These are phyloP conservation scores for Drepana falcataria DNA, from an alignment of 2,888 invertebrate genomes.

Conservation along the genomic window DNA sequence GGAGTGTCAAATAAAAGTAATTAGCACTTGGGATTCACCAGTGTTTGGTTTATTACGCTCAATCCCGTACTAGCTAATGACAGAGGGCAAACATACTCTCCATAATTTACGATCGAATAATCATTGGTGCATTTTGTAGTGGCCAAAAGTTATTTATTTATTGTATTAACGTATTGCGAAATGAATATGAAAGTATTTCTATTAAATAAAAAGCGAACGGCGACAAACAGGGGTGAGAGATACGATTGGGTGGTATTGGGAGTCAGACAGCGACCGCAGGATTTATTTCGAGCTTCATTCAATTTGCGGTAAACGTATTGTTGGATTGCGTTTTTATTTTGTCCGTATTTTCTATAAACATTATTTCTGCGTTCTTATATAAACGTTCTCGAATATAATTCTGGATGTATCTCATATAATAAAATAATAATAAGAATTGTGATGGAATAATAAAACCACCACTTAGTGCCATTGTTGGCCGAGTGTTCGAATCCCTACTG, in stretches of 20 bases:
- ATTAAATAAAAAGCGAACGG: slow-evolving; percentile 50
- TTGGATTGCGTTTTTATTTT: slow-evolving; percentile 62
- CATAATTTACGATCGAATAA: slow-evolving; percentile 46
- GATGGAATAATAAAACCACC: too few species aligned
- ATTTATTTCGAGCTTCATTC: slow-evolving; percentile 74
- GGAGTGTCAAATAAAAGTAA: slow-evolving; percentile 67
- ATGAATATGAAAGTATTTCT: slow-evolving; percentile 43
- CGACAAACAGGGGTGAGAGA: slow-evolving; percentile 64
- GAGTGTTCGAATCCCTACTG: too few species aligned
- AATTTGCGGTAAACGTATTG: slow-evolving; percentile 74
- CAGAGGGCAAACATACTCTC: slow-evolving; percentile 48
- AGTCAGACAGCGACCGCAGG: slow-evolving; percentile 69
- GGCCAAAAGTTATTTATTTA: slow-evolving; percentile 9
- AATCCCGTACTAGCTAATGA: slow-evolving; percentile 53
- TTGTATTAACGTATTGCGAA: not conserved
- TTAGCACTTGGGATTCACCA: slow-evolving; percentile 73
- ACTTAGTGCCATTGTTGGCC: too few species aligned
- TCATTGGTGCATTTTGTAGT: slow-evolving; percentile 25
- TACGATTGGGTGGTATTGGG: slow-evolving; percentile 58
- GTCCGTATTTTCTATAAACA: slow-evolving; percentile 42
- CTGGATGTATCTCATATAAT: slow-evolving; percentile 7
- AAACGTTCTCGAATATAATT: slow-evolving; percentile 10
- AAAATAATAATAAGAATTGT: not conserved
- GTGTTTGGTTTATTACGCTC: slow-evolving; percentile 58
- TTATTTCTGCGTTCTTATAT: slow-evolving; percentile 27